phyloP scores from a whole-genome alignment of 2,797 vertebrate genomes.

The Halcyon badia region DNA sequence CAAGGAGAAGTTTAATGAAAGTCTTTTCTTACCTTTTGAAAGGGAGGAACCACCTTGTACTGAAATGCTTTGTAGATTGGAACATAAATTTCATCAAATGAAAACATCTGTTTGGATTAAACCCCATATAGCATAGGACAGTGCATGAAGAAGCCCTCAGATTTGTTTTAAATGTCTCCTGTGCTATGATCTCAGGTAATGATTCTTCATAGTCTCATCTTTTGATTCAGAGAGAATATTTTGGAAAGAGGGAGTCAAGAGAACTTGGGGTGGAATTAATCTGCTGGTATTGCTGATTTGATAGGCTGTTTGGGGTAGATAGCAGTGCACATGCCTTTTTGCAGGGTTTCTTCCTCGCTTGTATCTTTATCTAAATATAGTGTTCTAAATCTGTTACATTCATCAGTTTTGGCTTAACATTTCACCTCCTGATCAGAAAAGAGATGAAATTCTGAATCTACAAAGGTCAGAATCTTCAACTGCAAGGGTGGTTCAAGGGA shows the following conservation, averaged over 20 bases:
- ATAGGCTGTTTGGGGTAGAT: not conserved
- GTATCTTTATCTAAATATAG: not conserved
- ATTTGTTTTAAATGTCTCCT: not conserved
- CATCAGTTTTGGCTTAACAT: not conserved
- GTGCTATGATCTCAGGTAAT: fast-evolving
- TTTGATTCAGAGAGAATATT: not conserved
- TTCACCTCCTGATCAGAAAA: not conserved
- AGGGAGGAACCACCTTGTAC: not conserved
- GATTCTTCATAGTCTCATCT: not conserved
- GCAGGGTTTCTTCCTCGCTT: not conserved
- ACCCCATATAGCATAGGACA: fast-evolving
- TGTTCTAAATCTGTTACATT: not conserved
- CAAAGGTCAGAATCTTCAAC: not conserved
- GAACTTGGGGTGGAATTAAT: not conserved
- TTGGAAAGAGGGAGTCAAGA: not conserved
- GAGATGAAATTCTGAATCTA: not conserved
- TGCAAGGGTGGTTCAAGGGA: not conserved
- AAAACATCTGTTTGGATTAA: not conserved
- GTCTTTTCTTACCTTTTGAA: not conserved
- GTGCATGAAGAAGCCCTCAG: not conserved
- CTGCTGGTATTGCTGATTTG: not conserved
- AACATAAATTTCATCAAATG: not conserved
- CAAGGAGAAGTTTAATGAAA: not conserved
- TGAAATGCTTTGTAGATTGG: not conserved
- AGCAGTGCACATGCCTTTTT: not conserved